phyloP scores from a whole-genome alignment of 2,888 invertebrate species.

The Eustalomyia histrio region DNA sequence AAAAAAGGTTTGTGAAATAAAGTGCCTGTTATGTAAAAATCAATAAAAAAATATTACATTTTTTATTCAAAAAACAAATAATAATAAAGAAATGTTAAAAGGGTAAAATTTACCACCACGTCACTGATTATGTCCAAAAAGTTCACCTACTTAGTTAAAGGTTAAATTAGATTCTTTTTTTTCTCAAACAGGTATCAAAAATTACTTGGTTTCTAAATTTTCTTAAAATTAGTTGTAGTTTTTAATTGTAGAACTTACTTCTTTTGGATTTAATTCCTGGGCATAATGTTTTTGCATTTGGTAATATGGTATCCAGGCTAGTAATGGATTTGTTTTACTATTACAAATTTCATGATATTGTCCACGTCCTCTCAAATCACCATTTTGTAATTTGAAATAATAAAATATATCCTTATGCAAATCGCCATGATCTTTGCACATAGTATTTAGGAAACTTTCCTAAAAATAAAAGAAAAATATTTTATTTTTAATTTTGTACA shows the following conservation, averaged over 20 bases:
- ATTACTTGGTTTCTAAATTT: not conserved
- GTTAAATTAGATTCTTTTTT: not conserved
- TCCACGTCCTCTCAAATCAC: conserved; percentile 72
- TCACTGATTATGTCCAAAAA: too few species aligned
- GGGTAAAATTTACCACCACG: too few species aligned
- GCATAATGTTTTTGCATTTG: conserved; percentile 71
- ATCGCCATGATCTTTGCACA: conserved; percentile 74
- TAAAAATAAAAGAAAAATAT: conserved; percentile 54
- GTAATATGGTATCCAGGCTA: conserved; percentile 75
- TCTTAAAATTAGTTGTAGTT: too few species aligned
- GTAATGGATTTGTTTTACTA: conserved; percentile 67
- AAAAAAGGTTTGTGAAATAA: too few species aligned
- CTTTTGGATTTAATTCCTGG: conserved; percentile 73
- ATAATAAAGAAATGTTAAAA: too few species aligned
- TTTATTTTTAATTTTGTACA: too few species aligned
- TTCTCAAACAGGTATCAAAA: not conserved
- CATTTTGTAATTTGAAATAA: conserved; percentile 73
- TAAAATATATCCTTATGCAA: conserved; percentile 72
- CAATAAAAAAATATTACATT: too few species aligned
- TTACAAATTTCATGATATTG: conserved; percentile 71
- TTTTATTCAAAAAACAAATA: too few species aligned
- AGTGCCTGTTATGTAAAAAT: too few species aligned
- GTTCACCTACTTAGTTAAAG: too few species aligned
- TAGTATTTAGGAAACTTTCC: conserved; percentile 73
- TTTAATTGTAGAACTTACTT: conserved; percentile 64